Evolutionary conservation across 2,797 vertebrate genomes (phyloP).

Genomic region (Anolis apletophallus): DNA sequence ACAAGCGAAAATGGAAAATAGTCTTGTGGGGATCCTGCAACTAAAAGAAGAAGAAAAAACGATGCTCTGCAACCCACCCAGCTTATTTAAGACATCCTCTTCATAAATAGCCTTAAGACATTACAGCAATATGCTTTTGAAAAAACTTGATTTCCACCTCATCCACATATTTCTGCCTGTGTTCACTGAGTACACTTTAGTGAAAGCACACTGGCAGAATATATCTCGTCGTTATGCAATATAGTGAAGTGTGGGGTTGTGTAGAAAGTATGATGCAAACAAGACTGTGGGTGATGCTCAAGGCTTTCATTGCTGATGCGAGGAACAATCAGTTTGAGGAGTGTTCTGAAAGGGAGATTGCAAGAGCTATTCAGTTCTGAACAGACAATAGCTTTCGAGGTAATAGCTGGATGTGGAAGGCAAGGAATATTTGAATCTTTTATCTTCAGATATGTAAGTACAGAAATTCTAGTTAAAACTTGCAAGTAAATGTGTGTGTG

Average conservation of each 20-base stretch:
- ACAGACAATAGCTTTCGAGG: constrained; percentile 53
- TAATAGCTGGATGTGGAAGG: constrained; percentile 54
- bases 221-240: constrained; percentile 50
- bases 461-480: constrained; percentile 28
- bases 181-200: constrained; percentile 42
- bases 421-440: constrained; percentile 63
- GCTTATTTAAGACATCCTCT: constrained; percentile 30
- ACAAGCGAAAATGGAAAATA: constrained; percentile 51
- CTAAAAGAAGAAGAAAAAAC: constrained; percentile 55
- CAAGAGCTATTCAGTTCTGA: constrained; percentile 55
- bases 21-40: constrained; percentile 37
- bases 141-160: constrained; percentile 29
- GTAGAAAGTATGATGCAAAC: constrained; percentile 40
- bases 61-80: constrained; percentile 22
- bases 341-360: constrained; percentile 52
- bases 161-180: constrained; percentile 45
- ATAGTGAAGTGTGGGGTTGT: constrained; percentile 54
- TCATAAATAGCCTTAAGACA: constrained; percentile 48
- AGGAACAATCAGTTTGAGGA: constrained; percentile 68
- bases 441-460: constrained; percentile 75
- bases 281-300: constrained; percentile 68
- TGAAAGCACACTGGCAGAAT: constrained; percentile 32
- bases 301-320: constrained; percentile 65
- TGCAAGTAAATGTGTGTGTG: constrained; percentile 23
- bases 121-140: constrained; percentile 50